Conservation (phyloP, 2,113 vertebrate species). For the Catagonus wagneri region DNA sequence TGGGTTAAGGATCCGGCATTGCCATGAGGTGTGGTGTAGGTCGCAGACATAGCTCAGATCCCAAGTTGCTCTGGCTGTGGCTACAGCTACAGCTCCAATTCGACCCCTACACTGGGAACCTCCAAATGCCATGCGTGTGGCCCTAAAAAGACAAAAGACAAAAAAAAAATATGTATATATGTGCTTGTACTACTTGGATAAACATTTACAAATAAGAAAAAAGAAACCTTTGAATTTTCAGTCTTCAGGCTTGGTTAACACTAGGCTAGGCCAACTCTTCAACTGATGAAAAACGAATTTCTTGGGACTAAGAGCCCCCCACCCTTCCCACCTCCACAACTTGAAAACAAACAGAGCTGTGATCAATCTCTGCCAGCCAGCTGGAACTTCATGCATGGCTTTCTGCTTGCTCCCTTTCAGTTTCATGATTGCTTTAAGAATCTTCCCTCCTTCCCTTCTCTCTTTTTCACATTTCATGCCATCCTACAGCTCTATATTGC, state of each 20-base stretch:
- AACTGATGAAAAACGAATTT: not conserved
- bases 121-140: too few species aligned
- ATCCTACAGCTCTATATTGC: constrained; percentile 46
- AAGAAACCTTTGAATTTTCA: not conserved
- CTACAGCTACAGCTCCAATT: too few species aligned
- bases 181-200: not conserved
- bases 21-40: too few species aligned
- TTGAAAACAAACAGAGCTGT: not conserved
- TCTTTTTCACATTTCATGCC: constrained; percentile 24
- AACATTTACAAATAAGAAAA: not conserved
- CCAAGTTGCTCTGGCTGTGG: too few species aligned
- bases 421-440: constrained; percentile 9
- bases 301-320: not conserved
- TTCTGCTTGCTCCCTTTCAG: not conserved
- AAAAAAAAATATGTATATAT: too few species aligned
- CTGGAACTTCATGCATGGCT: not conserved
- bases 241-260: not conserved
- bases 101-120: too few species aligned
- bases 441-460: not conserved
- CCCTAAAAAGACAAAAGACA: too few species aligned
- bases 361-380: not conserved
- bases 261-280: not conserved
- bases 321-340: not conserved
- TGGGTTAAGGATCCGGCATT: too few species aligned
- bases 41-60: too few species aligned